phyloP scores from a whole-genome alignment of 2,113 vertebrate genomes.

The Eclectus roratus region DNA sequence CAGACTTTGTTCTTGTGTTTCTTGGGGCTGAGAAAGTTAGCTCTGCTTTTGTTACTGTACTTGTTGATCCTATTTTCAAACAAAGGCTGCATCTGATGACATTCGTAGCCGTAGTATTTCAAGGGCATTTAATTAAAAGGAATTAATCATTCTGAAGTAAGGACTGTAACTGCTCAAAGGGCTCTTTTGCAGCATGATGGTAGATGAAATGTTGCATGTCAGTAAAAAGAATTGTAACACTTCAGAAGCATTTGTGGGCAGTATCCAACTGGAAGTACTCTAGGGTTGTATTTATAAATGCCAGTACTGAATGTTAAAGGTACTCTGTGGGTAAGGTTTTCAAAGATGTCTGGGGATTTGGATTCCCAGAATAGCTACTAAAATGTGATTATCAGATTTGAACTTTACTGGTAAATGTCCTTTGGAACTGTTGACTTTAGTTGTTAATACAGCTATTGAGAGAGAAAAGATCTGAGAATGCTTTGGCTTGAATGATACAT shows the following conservation, averaged over 20 bases:
- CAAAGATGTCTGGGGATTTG: not conserved
- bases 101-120: conserved; percentile 15
- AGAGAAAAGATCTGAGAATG: not conserved
- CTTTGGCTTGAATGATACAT: not conserved
- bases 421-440: not conserved
- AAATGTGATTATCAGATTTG: conserved; percentile 26
- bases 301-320: not conserved
- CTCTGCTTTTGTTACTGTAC: not conserved
- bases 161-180: not conserved
- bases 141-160: conserved; percentile 11
- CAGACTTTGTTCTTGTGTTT: not conserved
- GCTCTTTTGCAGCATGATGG: not conserved
- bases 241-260: not conserved
- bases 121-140: conserved; percentile 51
- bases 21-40: not conserved
- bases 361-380: conserved; percentile 4
- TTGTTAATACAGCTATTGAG: not conserved
- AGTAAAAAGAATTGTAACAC: not conserved
- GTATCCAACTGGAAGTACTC: not conserved
- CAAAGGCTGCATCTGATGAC: conserved; percentile 23
- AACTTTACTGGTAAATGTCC: conserved; percentile 4
- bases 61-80: conserved; percentile 34
- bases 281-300: not conserved
- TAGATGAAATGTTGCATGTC: not conserved
- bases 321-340: not conserved